Evolutionary conservation across 2,113 vertebrate species (phyloP), one percentile per base, ranked within the genome.

Genomic region (Aldabrachelys gigantea): DNA sequence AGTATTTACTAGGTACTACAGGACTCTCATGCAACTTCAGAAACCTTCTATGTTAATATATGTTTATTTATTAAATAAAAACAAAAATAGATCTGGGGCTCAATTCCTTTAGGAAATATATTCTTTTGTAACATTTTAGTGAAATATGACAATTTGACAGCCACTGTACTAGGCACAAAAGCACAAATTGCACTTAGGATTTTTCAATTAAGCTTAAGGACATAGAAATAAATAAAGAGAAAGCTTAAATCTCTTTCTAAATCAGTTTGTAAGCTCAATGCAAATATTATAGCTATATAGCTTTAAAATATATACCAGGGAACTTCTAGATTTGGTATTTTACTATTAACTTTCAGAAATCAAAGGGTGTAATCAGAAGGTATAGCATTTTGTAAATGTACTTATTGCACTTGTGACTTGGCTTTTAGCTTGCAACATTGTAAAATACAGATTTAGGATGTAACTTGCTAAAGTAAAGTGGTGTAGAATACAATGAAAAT

Each of bases 131-230:
- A 62, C 13, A 38, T 31, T 25, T 21, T 3, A 35, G 52, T 38
- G 85, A 52, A 91, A 82, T 0, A 3, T 27, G 85, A 69, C 38
- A 53, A 35, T 16, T 44, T n/a, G 84, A 47, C 44, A 96, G 69
- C 76, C 4, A 5, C 1, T 38, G 22, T 8, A 69, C 47, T 38
- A 56, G 95, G 57, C 75, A 87, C 83, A 82, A 75, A 90, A 93
- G 13, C 78, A 89, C 52, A n/a, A 5, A 0, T 4, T 0, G 80
- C 29, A 75, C 6, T 81, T 92, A 22, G 35, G 31, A 54, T 62
- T 89, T 89, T 88, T 5, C 84, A 94, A 41, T 8, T 82, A 84
- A 44, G 62, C 50, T n/a, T 78, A 27, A 80, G 54, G 52, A 80
- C 2, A 16, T 31, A 53, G 78, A 78, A 93, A 84, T 82, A 65